phyloP scores from a whole-genome alignment of 2,113 vertebrate genomes.

The Tautogolabrus adspersus region DNA sequence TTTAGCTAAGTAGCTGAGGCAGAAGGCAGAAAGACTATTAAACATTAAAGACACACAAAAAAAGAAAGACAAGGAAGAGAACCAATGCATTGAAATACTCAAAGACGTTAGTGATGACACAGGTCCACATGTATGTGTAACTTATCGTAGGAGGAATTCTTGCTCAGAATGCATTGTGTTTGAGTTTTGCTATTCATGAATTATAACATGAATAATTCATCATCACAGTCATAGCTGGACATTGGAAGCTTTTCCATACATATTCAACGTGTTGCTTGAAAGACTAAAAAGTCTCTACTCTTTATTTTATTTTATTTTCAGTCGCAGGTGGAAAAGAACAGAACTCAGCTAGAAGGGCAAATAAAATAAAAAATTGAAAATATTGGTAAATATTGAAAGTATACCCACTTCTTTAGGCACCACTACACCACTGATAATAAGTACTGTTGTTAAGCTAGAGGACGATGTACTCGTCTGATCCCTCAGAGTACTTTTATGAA shows the following conservation, averaged over 20 bases:
- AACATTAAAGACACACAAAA: conserved; percentile 39
- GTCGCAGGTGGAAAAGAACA: no score
- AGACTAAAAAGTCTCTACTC: neutral
- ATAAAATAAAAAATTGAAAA: no score
- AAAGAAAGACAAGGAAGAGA: conserved; percentile 13
- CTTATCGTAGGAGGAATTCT: no score
- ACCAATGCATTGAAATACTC: conserved; percentile 11
- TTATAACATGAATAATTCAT: conserved; percentile 15
- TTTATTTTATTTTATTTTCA: no score
- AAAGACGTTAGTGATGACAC: conserved; percentile 6
- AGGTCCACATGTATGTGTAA: neutral
- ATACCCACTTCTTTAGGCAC: no score
- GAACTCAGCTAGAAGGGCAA: no score
- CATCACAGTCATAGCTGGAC: neutral
- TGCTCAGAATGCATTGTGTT: neutral
- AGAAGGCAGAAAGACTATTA: conserved; percentile 40
- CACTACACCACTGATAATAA: no score
- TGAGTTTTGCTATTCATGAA: neutral
- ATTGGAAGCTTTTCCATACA: neutral
- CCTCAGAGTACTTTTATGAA: no score
- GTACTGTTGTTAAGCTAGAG: no score
- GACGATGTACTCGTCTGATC: no score
- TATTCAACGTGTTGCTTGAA: neutral
- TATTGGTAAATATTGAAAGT: no score
- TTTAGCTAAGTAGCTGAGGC: conserved; percentile 62